Evolutionary conservation across 2,888 invertebrate genomes (phyloP), one percentile per base, ranked within the genome.

Genomic region (Schizotus pectinicornis): DNA sequence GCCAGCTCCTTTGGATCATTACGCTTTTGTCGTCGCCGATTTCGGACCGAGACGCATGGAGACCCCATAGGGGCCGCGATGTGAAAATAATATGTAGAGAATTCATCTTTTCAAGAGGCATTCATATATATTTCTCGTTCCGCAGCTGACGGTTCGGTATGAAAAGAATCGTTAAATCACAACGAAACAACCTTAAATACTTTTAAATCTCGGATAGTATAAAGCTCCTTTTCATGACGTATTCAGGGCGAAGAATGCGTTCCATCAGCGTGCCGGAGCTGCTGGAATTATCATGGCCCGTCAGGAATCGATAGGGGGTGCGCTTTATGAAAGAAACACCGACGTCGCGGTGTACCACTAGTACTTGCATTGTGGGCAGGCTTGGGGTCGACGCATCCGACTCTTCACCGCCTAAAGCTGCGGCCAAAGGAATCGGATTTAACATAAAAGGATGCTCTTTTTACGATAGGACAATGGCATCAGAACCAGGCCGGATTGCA

Each of bases 1-100:
- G 71, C 62, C 69, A 71, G 63, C 55, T 57, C 67, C 64, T 63
- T 49, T 59, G 65, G 64, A 69, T 71, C 71, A 70, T 72, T 72
- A 72, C 53, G 50, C 67, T 53, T 68, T 74, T 73, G 71, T 73
- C 65, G 41, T 22, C 13, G n/a, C 5, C 45, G 45, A 12, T 45
- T 30, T 43, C 33, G 2, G 9, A 14, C 5, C 2, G 22, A 22
- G 5, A 22, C 5, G 22, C 22, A 22, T 22, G 22, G 22, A 22
- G 22, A 22, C 22, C 22, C 22, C 22, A 22, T 22, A 53, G 50
- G 61, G 36, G 56, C 58, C 58, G 50, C 60, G 56, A 62, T 61
- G 62, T 56, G 64, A 61, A 62, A 58, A 64, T 64, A 64, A 64
- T 62, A 56, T 55, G 45, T 39, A 38, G 39, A 12, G 59, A 61